Conservation (phyloP, 2,797 vertebrate genomes). For the Masticophis lateralis region DNA sequence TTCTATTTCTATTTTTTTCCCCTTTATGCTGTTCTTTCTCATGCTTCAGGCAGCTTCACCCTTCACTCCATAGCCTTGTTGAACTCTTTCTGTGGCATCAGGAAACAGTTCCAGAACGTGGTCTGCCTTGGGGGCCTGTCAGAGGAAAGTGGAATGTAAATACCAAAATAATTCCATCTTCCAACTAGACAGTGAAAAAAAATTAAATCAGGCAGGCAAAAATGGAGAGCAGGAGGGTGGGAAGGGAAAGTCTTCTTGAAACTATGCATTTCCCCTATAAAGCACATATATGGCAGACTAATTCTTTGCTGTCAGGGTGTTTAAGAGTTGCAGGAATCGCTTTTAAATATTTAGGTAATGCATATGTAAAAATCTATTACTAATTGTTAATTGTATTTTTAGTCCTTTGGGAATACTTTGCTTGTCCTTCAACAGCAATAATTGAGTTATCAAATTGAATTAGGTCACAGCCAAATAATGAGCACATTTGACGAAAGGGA, state of each 20-base stretch:
- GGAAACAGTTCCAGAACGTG: background rate
- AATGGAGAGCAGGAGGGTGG: background rate
- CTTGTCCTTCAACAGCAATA: slow-evolving; percentile 40
- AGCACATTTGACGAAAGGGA: slow-evolving; percentile 41
- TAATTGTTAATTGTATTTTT: slow-evolving; percentile 41
- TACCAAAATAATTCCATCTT: background rate
- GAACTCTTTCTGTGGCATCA: background rate
- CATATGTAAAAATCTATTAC: slow-evolving; percentile 36
- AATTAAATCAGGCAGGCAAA: background rate
- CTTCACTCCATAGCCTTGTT: background rate
- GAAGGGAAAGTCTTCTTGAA: background rate
- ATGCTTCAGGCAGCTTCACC: background rate
- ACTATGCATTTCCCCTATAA: slow-evolving; percentile 32
- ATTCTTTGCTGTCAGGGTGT: slow-evolving; percentile 43
- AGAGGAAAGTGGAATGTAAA: background rate
- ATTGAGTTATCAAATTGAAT: slow-evolving; percentile 31
- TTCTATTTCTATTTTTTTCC: background rate
- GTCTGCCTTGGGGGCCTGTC: background rate
- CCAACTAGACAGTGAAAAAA: background rate
- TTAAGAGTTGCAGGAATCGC: slow-evolving; percentile 29
- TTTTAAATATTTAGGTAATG: slow-evolving; percentile 7
- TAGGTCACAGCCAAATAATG: slow-evolving; percentile 32
- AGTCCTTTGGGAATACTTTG: slow-evolving; percentile 17
- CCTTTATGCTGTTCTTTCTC: background rate
- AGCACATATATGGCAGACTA: slow-evolving; percentile 39